A percentile compares a stretch with the other conserved stretches of the same genome.
Evolutionary conservation across 2,797 vertebrate genomes (phyloP).

Genomic region (Pristis pectinata): DNA sequence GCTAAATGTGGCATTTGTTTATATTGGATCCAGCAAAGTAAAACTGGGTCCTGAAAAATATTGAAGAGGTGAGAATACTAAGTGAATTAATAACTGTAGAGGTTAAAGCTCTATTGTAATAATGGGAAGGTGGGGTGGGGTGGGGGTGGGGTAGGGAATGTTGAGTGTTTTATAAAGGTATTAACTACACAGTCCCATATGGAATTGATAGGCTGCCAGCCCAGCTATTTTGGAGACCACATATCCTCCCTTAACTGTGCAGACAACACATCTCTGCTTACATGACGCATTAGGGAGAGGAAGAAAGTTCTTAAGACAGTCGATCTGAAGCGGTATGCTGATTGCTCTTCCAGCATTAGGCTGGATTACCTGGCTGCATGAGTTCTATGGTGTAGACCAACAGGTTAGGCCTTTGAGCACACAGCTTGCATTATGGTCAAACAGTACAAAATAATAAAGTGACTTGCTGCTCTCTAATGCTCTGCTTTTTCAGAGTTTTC

Average conservation of each 20-base stretch:
- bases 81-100: not conserved
- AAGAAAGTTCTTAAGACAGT: not conserved
- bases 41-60: not conserved
- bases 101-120: not conserved
- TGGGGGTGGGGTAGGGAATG: too few relatives aligned
- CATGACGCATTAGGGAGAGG: not conserved
- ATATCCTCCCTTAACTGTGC: conserved; percentile 4
- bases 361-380: not conserved
- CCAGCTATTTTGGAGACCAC: conserved; percentile 1
- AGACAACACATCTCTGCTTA: conserved; percentile 19
- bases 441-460: not conserved
- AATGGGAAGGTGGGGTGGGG: not conserved
- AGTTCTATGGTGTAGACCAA: not conserved
- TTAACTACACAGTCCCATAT: not conserved
- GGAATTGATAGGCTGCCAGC: not conserved
- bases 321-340: not conserved
- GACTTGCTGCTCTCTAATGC: not conserved
- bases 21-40: not conserved
- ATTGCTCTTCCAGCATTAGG: not conserved
- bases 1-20: not conserved
- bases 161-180: not conserved
- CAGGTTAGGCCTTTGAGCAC: not conserved
- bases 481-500: not conserved
- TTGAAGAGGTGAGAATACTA: not conserved
- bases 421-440: not conserved